phyloP scores from a whole-genome alignment of 2,797 vertebrate species.

The Chiloscyllium punctatum region DNA sequence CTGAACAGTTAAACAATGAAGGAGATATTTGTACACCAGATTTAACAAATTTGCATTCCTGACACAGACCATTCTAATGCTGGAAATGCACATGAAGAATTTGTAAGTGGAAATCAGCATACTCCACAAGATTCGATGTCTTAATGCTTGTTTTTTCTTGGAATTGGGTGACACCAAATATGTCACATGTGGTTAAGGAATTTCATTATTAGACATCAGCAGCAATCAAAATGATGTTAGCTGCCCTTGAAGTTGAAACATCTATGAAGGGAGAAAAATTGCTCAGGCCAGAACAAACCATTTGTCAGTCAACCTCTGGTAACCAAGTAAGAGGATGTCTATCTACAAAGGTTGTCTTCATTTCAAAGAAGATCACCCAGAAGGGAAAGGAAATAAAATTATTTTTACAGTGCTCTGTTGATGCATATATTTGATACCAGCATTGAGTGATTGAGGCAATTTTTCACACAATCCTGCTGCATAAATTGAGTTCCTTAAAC shows the following conservation, averaged over 20 bases:
- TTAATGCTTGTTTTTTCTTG: neutral
- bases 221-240: neutral
- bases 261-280: neutral
- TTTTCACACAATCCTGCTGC: slow-evolving; percentile 8
- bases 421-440: neutral
- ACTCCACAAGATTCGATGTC: neutral
- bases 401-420: neutral
- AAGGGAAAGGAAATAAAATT: neutral
- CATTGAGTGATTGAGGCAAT: slow-evolving; percentile 26
- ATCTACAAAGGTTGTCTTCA: neutral
- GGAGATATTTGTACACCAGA: neutral
- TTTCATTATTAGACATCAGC: neutral
- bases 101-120: neutral
- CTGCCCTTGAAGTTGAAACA: neutral
- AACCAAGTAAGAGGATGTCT: neutral
- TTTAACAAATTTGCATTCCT: neutral
- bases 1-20: neutral
- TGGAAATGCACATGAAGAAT: neutral
- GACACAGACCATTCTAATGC: neutral
- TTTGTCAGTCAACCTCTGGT: neutral
- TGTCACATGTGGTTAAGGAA: neutral
- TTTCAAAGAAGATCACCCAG: neutral
- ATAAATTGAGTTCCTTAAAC: neutral
- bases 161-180: neutral
- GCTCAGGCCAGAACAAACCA: neutral